Evolutionary conservation across 2,888 invertebrate species (phyloP), one percentile per base, ranked within the genome.

Genomic region (Lysandra coridon): DNA sequence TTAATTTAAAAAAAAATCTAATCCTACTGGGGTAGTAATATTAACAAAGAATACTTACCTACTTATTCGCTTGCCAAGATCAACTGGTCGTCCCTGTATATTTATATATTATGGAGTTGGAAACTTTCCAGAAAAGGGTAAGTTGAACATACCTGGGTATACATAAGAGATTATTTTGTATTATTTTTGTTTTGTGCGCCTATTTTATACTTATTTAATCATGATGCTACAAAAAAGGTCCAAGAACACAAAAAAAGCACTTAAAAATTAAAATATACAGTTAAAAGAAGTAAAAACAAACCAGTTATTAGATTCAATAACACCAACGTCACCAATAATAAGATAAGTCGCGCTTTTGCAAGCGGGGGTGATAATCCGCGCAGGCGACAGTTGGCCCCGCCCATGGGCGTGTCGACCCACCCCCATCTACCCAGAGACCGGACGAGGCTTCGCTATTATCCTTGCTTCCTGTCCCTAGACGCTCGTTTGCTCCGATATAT

Each of bases 391-490:
- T 79, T 83, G 79, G 83, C 86, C 82, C 86, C 87, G 86, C 88
- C 88, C 83, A 80, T 80, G 84, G 87, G 87, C 87, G 87, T 87
- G 86, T 85, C 80, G 79, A 81, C 82, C 86, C 85, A 83, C 86
- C 86, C 85, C 84, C 84, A 84, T 84, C 84, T 84, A 83, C 85
- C 85, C 85, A 83, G 83, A 84, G 85, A 86, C 87, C 88, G 87
- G 88, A 88, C 87, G 87, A 86, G 86, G 85, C 87, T 87, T 92
- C 91, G 90, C 93, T 92, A 93, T 94, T 94, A 94, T 94, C 90
- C 90, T 89, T 88, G 93, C 88, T 94, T 94, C 94, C 94, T 93
- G 93, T 93, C 91, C 91, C 88, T 89, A 91, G 89, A 90, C 93
- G 91, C 93, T 89, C 92, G 94, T 90, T 87, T 91, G 86, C 86